phyloP scores from a whole-genome alignment of 2,113 vertebrate species.

The Erythrolamprus reginae region DNA sequence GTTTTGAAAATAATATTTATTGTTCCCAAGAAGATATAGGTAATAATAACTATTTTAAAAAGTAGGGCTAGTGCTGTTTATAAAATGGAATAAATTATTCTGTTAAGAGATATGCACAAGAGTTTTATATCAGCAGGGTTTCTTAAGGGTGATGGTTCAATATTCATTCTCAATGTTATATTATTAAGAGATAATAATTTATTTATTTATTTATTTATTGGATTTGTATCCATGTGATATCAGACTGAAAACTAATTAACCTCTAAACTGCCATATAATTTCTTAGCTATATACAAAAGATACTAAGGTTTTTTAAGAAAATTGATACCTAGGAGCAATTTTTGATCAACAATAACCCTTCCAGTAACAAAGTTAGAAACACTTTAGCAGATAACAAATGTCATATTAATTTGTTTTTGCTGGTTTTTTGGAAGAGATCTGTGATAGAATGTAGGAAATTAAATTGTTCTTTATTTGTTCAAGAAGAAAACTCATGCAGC shows the following conservation, averaged over 20 bases:
- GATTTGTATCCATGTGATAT: not conserved
- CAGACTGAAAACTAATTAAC: not conserved
- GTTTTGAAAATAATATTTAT: not conserved
- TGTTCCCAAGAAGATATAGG: not conserved
- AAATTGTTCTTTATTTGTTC: not conserved
- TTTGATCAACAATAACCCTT: not conserved
- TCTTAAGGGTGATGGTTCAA: not conserved
- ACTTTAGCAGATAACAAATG: not conserved
- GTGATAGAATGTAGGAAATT: constrained; percentile 1
- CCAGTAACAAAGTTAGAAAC: not conserved
- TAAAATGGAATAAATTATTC: not conserved
- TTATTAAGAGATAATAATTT: not conserved
- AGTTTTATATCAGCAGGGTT: not conserved
- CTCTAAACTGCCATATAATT: not conserved
- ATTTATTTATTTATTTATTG: too few species aligned
- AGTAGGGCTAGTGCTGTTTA: not conserved
- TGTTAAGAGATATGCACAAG: not conserved
- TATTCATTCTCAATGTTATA: not conserved
- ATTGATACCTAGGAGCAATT: not conserved
- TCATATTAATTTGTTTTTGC: not conserved
- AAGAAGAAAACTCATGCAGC: not conserved
- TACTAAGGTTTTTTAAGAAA: not conserved
- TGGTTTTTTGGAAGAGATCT: not conserved
- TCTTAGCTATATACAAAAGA: not conserved
- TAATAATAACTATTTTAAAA: not conserved